A percentile compares a stretch with the other conserved stretches of the same genome.
phyloP scores from a whole-genome alignment of 2,113 vertebrate genomes.

The Cairina moschata region DNA sequence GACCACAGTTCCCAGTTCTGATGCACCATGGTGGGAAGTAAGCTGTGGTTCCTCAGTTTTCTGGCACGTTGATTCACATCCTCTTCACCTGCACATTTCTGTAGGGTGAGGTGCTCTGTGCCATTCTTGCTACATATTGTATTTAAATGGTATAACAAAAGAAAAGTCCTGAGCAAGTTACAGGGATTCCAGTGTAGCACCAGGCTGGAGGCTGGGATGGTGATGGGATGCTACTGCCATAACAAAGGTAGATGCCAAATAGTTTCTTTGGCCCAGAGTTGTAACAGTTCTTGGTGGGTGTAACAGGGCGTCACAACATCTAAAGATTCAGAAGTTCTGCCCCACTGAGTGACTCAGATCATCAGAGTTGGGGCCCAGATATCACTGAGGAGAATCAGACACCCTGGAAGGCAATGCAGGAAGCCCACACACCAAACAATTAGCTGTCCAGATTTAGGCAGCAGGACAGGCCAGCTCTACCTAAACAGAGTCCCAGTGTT shows the following conservation, averaged over 20 bases:
- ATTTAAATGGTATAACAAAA: not conserved
- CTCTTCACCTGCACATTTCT: not conserved
- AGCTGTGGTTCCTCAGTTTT: not conserved
- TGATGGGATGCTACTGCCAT: not conserved
- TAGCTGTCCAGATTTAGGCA: not conserved
- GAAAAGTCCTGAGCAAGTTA: not conserved
- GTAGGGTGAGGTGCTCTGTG: not conserved
- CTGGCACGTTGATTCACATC: not conserved
- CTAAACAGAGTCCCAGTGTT: not conserved
- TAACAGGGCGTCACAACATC: not conserved
- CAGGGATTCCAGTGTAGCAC: not conserved
- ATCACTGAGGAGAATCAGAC: not conserved
- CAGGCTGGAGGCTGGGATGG: rapidly evolving
- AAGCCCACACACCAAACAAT: not conserved
- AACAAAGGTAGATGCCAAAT: not conserved
- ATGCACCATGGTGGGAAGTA: not conserved
- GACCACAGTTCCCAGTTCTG: not conserved
- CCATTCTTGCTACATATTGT: not conserved
- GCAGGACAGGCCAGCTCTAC: not conserved
- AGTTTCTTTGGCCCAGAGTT: not conserved
- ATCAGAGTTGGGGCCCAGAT: not conserved
- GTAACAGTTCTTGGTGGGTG: not conserved
- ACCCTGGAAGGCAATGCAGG: not conserved
- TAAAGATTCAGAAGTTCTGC: not conserved
- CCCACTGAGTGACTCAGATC: not conserved